Percentiles rank a stretch among this genome's conserved stretches.
Conservation (phyloP, 2,113 vertebrate species). For the Clupea harengus region DNA sequence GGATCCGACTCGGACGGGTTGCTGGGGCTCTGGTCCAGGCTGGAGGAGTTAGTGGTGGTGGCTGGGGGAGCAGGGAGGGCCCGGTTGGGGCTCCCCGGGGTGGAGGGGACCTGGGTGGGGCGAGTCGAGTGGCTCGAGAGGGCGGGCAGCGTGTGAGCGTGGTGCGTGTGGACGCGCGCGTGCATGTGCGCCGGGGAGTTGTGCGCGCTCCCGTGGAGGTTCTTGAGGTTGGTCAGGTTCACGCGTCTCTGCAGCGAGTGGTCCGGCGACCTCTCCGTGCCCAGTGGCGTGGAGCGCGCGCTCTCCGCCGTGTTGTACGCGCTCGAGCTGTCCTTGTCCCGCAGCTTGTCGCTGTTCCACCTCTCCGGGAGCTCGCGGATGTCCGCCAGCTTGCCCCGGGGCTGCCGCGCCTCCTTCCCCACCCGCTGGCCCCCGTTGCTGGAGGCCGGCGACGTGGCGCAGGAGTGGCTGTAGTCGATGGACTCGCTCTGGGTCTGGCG, state of each 20-base stretch:
- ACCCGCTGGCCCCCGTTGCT: conserved; percentile 44
- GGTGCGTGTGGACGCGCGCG: conserved; percentile 10
- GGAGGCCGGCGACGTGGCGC: background rate
- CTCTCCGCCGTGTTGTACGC: conserved; percentile 95
- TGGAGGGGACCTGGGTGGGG: conserved; percentile 32
- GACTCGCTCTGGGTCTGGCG: conserved; percentile 72
- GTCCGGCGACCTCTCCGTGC: conserved; percentile 82
- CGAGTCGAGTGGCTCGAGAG: background rate
- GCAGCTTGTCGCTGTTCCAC: conserved; percentile 67
- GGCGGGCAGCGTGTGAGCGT: conserved; percentile 23
- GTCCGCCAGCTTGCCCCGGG: conserved; percentile 78
- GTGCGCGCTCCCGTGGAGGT: conserved; percentile 72
- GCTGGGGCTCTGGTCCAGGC: conserved; percentile 67
- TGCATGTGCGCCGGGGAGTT: background rate
- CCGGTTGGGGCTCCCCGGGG: conserved; percentile 50
- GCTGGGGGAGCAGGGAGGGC: conserved; percentile 61
- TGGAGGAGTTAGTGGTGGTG: conserved; percentile 70
- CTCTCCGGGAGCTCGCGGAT: conserved; percentile 85
- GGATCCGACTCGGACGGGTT: conserved; percentile 70
- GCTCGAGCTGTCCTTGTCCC: conserved; percentile 89
- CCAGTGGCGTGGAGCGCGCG: conserved; percentile 84
- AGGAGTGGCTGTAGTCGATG: conserved; percentile 45
- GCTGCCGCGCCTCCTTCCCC: conserved; percentile 54
- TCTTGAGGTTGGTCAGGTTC: conserved; percentile 87
- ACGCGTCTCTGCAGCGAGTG: conserved; percentile 83